These are phyloP conservation scores for Cydia fagiglandana DNA, from an alignment of 1,140 invertebrate species.

Conservation along the genomic window DNA sequence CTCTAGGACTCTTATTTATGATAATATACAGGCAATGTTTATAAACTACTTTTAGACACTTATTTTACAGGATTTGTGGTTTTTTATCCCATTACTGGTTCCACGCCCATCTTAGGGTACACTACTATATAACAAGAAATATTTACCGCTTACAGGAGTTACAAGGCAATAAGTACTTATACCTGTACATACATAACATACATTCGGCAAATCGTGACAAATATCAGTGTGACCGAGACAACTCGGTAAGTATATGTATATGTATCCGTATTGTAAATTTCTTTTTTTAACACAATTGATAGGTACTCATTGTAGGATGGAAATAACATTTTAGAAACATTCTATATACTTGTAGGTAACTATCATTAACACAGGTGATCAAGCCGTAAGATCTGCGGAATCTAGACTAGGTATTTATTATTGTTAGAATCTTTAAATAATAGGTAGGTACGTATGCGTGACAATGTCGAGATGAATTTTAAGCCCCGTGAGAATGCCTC, in stretches of 20 bases:
- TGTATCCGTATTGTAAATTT: not conserved
- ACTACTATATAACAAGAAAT: not conserved
- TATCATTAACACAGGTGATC: not conserved
- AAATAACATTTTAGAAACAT: too few relatives aligned
- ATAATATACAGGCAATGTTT: too few relatives aligned
- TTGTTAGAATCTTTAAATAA: conserved; percentile 21
- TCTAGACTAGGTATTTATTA: not conserved
- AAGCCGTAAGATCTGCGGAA: not conserved
- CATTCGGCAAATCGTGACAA: not conserved
- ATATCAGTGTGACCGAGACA: not conserved
- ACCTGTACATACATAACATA: not conserved
- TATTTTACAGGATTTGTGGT: too few relatives aligned
- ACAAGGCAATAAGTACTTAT: not conserved
- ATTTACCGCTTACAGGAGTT: not conserved
- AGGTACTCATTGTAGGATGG: too few relatives aligned
- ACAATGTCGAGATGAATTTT: conserved; percentile 4
- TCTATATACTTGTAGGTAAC: too few relatives aligned
- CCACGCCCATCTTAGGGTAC: too few relatives aligned
- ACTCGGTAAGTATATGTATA: not conserved
- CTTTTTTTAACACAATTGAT: too few relatives aligned
- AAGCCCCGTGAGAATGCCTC: conserved; percentile 17
- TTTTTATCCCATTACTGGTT: too few relatives aligned
- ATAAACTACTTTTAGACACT: too few relatives aligned
- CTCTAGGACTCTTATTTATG: too few relatives aligned
- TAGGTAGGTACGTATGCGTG: not conserved